These are phyloP conservation scores for Drosophila niveifrons DNA, from an alignment of 2,888 invertebrate species.

Conservation along the genomic window DNA sequence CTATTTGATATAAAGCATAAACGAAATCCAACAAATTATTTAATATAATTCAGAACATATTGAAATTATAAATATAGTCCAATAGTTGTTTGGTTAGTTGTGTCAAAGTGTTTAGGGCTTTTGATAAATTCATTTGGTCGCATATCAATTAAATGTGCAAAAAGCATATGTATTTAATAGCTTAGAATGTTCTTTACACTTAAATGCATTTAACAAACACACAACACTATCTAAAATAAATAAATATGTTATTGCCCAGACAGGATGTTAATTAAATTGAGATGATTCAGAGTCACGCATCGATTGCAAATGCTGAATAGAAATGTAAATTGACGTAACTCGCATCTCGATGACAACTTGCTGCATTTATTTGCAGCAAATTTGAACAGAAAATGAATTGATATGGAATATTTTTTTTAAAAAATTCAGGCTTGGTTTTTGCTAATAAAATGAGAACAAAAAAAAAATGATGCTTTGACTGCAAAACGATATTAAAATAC, in stretches of 20 bases:
- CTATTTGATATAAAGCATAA: too few relatives aligned
- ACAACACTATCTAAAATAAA: background rate
- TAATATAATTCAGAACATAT: too few relatives aligned
- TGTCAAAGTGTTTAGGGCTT: background rate
- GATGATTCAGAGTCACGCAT: slow-evolving; percentile 2
- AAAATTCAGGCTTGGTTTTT: background rate
- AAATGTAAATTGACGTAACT: background rate
- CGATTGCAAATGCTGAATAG: background rate
- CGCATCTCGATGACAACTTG: background rate
- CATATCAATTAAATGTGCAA: slow-evolving; percentile 2
- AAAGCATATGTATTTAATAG: background rate
- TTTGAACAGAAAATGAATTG: background rate
- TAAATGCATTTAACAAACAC: background rate
- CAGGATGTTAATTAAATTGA: background rate
- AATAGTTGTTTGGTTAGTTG: background rate
- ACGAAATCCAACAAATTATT: too few relatives aligned
- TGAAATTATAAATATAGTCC: too few relatives aligned
- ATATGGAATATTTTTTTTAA: background rate
- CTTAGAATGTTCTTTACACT: background rate
- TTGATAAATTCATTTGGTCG: slow-evolving; percentile 5
- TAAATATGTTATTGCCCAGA: background rate
- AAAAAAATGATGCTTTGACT: too few relatives aligned
- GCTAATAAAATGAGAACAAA: too few relatives aligned
- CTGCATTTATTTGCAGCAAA: background rate
- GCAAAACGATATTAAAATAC: too few relatives aligned